These are phyloP conservation scores for Plebejus anna DNA, from an alignment of 2,888 invertebrate genomes.

Conservation along the genomic window DNA sequence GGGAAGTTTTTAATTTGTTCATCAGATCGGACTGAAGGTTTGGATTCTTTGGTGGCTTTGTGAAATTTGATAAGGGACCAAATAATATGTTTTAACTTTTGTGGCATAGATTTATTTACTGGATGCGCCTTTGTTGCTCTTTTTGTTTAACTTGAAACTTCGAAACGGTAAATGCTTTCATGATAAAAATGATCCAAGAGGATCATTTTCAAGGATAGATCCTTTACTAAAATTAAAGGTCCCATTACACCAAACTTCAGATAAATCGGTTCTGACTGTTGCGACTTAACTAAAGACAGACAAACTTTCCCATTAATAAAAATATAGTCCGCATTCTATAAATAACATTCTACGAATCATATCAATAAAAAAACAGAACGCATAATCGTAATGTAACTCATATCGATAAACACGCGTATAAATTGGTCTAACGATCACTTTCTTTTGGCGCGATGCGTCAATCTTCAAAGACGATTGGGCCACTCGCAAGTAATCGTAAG, in stretches of 20 bases:
- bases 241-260: background rate
- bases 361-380: background rate
- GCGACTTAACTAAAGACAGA: background rate
- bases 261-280: background rate
- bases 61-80: constrained; percentile 7
- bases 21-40: background rate
- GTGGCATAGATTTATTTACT: background rate
- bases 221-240: background rate
- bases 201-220: background rate
- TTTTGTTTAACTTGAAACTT: too few species aligned
- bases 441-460: constrained; percentile 19
- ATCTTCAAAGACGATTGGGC: constrained; percentile 31
- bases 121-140: background rate
- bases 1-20: constrained; percentile 26
- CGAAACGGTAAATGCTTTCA: background rate
- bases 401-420: constrained; percentile 2
- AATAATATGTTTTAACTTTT: background rate
- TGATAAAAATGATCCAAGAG: background rate
- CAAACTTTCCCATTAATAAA: too few species aligned
- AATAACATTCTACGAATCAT: background rate
- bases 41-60: background rate
- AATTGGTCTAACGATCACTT: constrained; percentile 2
- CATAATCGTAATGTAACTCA: background rate
- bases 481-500: constrained; percentile 45
- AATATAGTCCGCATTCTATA: background rate